Evolutionary conservation across 30 jellyfish, hydroid and myxozoan species (phyloP).

Genomic region (Hydra vulgaris): DNA sequence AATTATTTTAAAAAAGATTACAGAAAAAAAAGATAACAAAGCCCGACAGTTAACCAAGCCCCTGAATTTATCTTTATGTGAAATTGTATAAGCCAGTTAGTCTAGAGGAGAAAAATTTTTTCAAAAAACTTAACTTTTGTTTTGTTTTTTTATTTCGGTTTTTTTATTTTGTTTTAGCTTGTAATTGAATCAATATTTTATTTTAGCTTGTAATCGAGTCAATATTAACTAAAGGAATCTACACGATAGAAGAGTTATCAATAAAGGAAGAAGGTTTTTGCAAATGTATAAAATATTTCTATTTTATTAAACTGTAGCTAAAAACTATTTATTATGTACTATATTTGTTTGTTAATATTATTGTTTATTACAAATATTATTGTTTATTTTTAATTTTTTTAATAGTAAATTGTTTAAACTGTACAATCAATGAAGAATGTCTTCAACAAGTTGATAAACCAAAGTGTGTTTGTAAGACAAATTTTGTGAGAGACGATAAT

Average conservation of each 20-base stretch:
- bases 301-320: no score
- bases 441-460: slow-evolving; percentile 30
- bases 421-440: slow-evolving; percentile 27
- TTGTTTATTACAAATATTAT: no score
- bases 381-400: background rate
- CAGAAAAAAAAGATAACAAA: no score
- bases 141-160: background rate
- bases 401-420: slow-evolving; percentile 47
- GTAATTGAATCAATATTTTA: background rate
- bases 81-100: no score
- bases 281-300: no score
- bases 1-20: no score
- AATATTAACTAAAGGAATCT: background rate
- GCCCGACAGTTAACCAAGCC: no score
- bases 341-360: no score
- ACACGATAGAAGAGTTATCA: background rate
- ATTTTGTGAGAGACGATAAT: slow-evolving; percentile 27
- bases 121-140: no score
- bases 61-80: no score
- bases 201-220: background rate
- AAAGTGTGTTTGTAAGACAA: slow-evolving; percentile 39
- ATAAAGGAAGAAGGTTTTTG: background rate
- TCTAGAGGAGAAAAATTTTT: no score
- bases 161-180: background rate
- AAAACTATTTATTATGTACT: no score